phyloP scores from a whole-genome alignment of 2,888 invertebrate species.

The Dermolepida albohirtum region DNA sequence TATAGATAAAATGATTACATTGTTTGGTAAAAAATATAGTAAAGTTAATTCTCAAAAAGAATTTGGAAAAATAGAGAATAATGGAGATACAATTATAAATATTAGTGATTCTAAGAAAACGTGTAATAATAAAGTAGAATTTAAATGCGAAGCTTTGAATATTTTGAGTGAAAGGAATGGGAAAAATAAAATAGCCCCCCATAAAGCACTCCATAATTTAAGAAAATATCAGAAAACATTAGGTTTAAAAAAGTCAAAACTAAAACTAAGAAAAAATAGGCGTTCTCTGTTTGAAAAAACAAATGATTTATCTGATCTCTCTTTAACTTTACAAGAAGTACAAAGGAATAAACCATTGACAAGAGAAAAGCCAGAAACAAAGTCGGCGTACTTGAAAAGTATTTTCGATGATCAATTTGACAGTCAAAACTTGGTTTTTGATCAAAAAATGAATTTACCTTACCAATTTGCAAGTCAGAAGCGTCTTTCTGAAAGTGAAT shows the following conservation, averaged over 20 bases:
- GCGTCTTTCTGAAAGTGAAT: constrained; percentile 46
- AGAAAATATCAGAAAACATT: constrained; percentile 28
- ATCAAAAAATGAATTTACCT: background rate
- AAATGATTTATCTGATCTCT: background rate
- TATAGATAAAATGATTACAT: constrained; percentile 62
- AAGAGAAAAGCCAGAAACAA: constrained; percentile 24
- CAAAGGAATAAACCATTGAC: constrained; percentile 11
- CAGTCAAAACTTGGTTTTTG: constrained; percentile 43
- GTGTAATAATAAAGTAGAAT: background rate
- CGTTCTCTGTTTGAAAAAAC: constrained; percentile 21
- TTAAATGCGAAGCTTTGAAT: background rate
- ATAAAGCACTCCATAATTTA: constrained; percentile 36
- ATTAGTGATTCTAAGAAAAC: background rate
- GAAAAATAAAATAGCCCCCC: background rate
- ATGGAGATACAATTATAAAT: background rate
- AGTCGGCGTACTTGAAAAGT: constrained; percentile 19
- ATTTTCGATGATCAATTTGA: constrained; percentile 42
- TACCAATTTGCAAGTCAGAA: background rate
- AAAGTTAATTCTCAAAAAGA: constrained; percentile 53
- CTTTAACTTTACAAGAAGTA: constrained; percentile 5
- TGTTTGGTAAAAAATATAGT: constrained; percentile 61
- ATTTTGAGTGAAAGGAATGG: background rate
- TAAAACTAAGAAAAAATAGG: constrained; percentile 9
- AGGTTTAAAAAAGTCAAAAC: constrained; percentile 15
- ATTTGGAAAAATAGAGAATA: background rate